Percentiles rank a stretch among this genome's conserved stretches.
Conservation (phyloP, 2,113 vertebrate genomes). For the Alexandromys fortis region DNA sequence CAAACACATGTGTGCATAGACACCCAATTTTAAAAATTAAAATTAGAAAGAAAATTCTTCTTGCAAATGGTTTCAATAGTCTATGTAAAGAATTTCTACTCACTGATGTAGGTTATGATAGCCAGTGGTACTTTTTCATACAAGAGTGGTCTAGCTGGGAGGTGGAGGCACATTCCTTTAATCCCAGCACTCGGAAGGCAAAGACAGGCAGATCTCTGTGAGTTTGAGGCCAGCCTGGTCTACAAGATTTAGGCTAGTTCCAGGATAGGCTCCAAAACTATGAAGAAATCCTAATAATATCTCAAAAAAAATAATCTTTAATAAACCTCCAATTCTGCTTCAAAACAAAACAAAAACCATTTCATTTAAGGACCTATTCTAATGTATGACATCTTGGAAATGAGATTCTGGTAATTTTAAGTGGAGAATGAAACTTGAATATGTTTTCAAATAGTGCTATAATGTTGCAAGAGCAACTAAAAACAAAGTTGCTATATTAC, state of each 20-base stretch:
- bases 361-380: conserved; percentile 27
- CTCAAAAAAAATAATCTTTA: neutral
- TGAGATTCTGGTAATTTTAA: neutral
- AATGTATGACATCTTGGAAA: conserved; percentile 5
- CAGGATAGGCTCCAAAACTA: neutral
- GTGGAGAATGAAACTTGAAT: neutral
- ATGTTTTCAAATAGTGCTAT: neutral
- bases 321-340: neutral
- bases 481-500: conserved; percentile 43
- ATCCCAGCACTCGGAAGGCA: neutral
- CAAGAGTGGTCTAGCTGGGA: neutral
- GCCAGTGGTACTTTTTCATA: neutral
- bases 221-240: neutral
- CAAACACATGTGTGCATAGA: no score
- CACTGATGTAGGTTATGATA: neutral
- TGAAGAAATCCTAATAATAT: neutral
- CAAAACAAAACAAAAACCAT: neutral
- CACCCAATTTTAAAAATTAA: neutral
- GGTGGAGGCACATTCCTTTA: neutral
- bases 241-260: neutral
- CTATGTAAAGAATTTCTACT: neutral
- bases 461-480: neutral
- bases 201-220: neutral
- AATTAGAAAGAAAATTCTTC: neutral
- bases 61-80: neutral